Conservation (phyloP, 2,797 vertebrate genomes). For the Paedocypris micromegethes region DNA sequence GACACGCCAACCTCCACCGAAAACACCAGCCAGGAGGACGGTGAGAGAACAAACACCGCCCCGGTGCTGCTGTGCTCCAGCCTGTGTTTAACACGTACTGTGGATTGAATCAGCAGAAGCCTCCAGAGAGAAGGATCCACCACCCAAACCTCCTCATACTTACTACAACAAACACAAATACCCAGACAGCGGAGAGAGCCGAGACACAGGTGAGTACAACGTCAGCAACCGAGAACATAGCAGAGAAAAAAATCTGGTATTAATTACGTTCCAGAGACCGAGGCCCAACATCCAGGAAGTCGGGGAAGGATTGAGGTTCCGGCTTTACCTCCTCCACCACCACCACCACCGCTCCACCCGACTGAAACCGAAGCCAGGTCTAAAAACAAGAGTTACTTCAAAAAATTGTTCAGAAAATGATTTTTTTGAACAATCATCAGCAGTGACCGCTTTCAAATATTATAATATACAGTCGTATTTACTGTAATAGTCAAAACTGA, state of each 20-base stretch:
- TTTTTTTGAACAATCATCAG: background rate
- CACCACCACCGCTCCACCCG: slow-evolving; percentile 26
- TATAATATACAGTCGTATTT: no score
- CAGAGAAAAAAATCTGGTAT: background rate
- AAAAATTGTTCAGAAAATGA: slow-evolving; percentile 68
- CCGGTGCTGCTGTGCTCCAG: slow-evolving; percentile 33
- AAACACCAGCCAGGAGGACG: slow-evolving; percentile 27
- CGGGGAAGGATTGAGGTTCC: slow-evolving; percentile 39
- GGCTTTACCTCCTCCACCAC: slow-evolving; percentile 29
- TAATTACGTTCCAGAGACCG: slow-evolving; percentile 31
- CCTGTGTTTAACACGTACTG: slow-evolving; percentile 21
- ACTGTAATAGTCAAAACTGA: no score
- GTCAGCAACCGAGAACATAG: no score
- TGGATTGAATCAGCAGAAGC: slow-evolving; percentile 26
- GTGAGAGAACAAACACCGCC: slow-evolving; percentile 36
- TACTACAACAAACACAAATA: slow-evolving; percentile 63
- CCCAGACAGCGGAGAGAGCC: slow-evolving; percentile 45
- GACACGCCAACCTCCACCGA: slow-evolving; percentile 12
- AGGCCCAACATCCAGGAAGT: slow-evolving; percentile 7
- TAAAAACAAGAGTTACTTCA: slow-evolving; percentile 59
- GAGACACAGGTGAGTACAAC: slow-evolving; percentile 44
- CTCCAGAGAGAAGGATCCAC: slow-evolving; percentile 48
- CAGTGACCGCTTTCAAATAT: no score
- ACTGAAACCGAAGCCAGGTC: slow-evolving; percentile 41
- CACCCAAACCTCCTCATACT: slow-evolving; percentile 68